Conservation (phyloP, 92 coral and sea anemone genomes). For the Epizoanthus rinbou region DNA sequence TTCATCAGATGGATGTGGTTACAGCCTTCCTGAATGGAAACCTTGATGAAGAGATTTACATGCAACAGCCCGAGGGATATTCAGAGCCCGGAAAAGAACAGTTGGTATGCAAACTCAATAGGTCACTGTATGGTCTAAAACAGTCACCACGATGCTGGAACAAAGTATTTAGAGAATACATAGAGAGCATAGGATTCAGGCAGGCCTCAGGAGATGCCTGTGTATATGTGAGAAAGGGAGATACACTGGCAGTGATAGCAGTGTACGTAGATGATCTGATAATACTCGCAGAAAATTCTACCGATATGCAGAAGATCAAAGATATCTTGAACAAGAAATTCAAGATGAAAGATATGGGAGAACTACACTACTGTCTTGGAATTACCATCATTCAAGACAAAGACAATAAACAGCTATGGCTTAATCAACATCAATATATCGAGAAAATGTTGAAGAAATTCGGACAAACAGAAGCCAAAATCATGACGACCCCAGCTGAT, state of each 20-base stretch:
- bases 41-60: conserved; percentile 59
- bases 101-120: conserved; percentile 56
- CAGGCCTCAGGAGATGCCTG: conserved; percentile 50
- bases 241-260: not conserved
- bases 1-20: conserved; percentile 50
- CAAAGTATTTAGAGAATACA: conserved; percentile 46
- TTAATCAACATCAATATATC: conserved; percentile 27
- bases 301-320: conserved; percentile 12
- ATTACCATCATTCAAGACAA: not conserved
- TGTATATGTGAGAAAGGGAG: conserved; percentile 43
- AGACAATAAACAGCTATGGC: not conserved
- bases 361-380: conserved; percentile 48
- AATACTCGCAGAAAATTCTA: not conserved
- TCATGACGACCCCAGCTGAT: conserved; percentile 1
- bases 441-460: not conserved
- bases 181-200: conserved; percentile 44
- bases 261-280: conserved; percentile 26
- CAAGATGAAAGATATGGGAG: conserved; percentile 47
- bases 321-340: not conserved
- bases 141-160: conserved; percentile 64
- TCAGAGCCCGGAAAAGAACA: conserved; percentile 48
- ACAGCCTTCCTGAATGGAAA: conserved; percentile 55
- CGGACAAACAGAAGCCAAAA: not conserved
- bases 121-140: conserved; percentile 58
- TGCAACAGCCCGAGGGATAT: conserved; percentile 60